These are phyloP conservation scores for Leucophenga varia DNA, from an alignment of 1,140 invertebrate species.

Conservation along the genomic window DNA sequence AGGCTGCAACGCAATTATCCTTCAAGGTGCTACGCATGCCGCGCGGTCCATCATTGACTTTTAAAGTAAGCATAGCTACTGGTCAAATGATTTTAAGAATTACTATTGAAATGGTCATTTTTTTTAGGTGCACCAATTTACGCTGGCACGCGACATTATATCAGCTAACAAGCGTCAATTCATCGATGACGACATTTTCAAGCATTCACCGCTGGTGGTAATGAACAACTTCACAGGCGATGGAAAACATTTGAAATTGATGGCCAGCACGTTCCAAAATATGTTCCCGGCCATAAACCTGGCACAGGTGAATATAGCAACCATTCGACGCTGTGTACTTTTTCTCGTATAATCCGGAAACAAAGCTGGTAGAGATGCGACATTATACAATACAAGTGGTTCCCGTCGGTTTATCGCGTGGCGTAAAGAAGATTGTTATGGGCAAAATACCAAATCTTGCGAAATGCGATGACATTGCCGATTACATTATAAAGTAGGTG, in stretches of 20 bases:
- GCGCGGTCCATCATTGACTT: slow-evolving; percentile 81
- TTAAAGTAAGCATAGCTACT: slow-evolving; percentile 68
- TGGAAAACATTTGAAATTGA: slow-evolving; percentile 85
- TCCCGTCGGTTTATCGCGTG: slow-evolving; percentile 85
- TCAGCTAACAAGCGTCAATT: slow-evolving; percentile 81
- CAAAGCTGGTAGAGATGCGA: slow-evolving; percentile 87
- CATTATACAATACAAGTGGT: slow-evolving; percentile 86
- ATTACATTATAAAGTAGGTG: slow-evolving; percentile 82
- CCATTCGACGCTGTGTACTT: slow-evolving; percentile 86
- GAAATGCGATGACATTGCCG: slow-evolving; percentile 83
- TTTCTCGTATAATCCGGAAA: slow-evolving; percentile 86
- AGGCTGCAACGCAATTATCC: slow-evolving; percentile 79
- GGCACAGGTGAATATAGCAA: slow-evolving; percentile 84
- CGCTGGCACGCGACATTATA: slow-evolving; percentile 81
- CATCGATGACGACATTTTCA: slow-evolving; percentile 78
- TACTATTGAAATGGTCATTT: too few species aligned
- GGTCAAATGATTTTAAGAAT: too few species aligned
- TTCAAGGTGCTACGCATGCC: slow-evolving; percentile 80
- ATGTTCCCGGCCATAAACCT: slow-evolving; percentile 98
- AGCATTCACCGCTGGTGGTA: slow-evolving; percentile 84
- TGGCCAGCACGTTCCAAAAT: slow-evolving; percentile 95
- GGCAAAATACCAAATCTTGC: slow-evolving; percentile 89
- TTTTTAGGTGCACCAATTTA: slow-evolving; percentile 67
- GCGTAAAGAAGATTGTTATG: slow-evolving; percentile 92
- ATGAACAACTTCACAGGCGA: slow-evolving; percentile 92